These are phyloP conservation scores for Drosophila nr. perissopoda DNA, from an alignment of 2,888 invertebrate genomes.

Conservation along the genomic window DNA sequence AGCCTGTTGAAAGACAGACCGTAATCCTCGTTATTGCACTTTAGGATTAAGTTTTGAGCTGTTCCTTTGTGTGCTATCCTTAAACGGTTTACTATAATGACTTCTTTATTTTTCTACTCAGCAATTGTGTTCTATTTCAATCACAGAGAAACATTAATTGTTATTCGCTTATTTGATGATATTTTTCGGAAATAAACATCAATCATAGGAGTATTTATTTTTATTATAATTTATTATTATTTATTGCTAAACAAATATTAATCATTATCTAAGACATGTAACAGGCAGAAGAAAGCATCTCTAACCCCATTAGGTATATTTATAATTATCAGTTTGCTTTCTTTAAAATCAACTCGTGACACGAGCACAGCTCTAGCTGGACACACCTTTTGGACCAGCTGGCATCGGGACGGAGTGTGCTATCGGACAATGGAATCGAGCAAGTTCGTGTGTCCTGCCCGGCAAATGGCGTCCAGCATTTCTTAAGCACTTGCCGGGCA, in stretches of 20 bases:
- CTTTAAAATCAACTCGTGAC: conserved; percentile 3
- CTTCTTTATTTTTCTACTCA: neutral
- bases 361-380: conserved; percentile 29
- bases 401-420: neutral
- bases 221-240: neutral
- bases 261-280: no score
- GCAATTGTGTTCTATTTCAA: neutral
- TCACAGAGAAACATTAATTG: neutral
- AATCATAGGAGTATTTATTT: no score
- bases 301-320: neutral
- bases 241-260: no score
- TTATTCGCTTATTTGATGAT: neutral
- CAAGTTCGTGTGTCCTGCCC: conserved; percentile 34
- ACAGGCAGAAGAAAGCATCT: neutral
- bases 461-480: conserved; percentile 53
- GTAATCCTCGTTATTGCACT: neutral
- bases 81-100: neutral
- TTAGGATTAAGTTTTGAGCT: neutral
- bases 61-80: neutral
- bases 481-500: conserved; percentile 41
- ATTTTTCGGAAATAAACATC: neutral
- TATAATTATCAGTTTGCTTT: neutral
- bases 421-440: conserved; percentile 30
- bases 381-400: conserved; percentile 3
- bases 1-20: neutral